These are phyloP conservation scores for Neostethus bicornis DNA, from an alignment of 2,797 vertebrate species.

Conservation along the genomic window DNA sequence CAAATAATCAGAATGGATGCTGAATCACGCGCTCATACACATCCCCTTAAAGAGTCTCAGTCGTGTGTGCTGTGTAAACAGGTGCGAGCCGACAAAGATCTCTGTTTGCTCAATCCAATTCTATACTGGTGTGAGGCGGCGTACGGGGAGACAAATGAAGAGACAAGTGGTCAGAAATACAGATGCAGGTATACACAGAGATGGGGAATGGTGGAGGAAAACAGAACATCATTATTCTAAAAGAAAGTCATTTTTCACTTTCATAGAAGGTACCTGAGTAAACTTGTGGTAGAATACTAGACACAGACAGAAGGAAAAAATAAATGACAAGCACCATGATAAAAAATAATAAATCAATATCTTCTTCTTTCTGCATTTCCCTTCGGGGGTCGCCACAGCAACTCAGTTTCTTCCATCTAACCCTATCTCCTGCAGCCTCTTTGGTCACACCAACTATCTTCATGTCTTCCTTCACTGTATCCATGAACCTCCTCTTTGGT, in stretches of 20 bases:
- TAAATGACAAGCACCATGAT: neutral
- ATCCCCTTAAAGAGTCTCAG: conserved; percentile 29
- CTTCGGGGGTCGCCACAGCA: too few species aligned
- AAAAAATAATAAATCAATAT: conserved; percentile 13
- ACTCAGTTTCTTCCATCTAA: too few species aligned
- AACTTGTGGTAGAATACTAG: conserved; percentile 5
- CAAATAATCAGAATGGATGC: conserved; percentile 52
- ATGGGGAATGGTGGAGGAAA: neutral
- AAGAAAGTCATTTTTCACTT: conserved; percentile 3
- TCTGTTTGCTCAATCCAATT: conserved; percentile 22
- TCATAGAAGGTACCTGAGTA: conserved; percentile 5
- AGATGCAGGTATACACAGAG: neutral
- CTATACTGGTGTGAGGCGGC: conserved; percentile 16
- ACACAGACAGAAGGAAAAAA: conserved; percentile 10
- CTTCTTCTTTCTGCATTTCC: too few species aligned
- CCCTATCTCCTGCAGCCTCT: too few species aligned
- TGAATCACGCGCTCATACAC: conserved; percentile 33
- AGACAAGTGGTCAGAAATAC: conserved; percentile 24
- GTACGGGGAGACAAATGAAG: conserved; percentile 17
- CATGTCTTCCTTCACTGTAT: too few species aligned
- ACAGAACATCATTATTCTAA: conserved; percentile 2
- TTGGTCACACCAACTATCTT: too few species aligned
- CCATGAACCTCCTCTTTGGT: too few species aligned
- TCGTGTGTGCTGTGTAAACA: conserved; percentile 42
- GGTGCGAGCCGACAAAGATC: conserved; percentile 31